A percentile compares a stretch with the other conserved stretches of the same genome.
Evolutionary conservation across 1,140 invertebrate genomes (phyloP).

Genomic region (Drosophila sulfurigaster): DNA sequence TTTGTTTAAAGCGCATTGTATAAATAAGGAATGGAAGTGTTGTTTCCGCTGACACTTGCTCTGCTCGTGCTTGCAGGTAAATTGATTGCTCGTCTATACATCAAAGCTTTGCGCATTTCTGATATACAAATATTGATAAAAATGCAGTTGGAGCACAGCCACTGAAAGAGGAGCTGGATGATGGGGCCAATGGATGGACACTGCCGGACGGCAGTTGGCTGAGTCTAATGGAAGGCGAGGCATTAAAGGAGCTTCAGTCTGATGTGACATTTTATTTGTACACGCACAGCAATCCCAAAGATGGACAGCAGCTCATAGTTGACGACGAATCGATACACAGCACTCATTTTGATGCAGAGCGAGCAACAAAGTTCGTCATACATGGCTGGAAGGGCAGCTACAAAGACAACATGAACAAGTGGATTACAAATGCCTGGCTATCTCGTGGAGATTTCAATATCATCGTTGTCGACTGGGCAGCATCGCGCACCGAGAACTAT

Average conservation of each 20-base stretch:
- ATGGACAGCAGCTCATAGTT: constrained; percentile 6
- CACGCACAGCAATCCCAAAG: constrained; percentile 33
- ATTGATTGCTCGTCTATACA: constrained; percentile 13
- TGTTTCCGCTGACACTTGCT: constrained; percentile 25
- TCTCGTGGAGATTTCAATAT: constrained; percentile 85
- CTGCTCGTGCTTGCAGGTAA: constrained; percentile 11
- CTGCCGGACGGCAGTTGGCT: constrained; percentile 44
- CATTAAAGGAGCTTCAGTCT: not conserved
- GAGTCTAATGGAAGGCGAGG: constrained; percentile 5
- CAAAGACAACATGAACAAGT: constrained; percentile 16
- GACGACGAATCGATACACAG: constrained; percentile 8
- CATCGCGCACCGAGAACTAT: constrained; percentile 80
- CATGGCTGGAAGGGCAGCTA: constrained; percentile 50
- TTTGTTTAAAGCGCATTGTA: constrained; percentile 7
- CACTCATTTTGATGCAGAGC: constrained; percentile 29
- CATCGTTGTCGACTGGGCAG: constrained; percentile 86
- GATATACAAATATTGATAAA: constrained; percentile 23
- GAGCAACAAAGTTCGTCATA: constrained; percentile 44
- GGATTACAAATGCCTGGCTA: constrained; percentile 81
- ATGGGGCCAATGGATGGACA: constrained; percentile 42
- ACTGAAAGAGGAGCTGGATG: not conserved
- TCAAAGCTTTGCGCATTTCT: not conserved
- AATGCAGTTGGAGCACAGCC: not conserved
- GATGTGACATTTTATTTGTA: constrained; percentile 47
- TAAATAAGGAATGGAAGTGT: constrained; percentile 21